Evolutionary conservation across 2,888 invertebrate species (phyloP).

Genomic region (Poecilobothrus nobilitatus): DNA sequence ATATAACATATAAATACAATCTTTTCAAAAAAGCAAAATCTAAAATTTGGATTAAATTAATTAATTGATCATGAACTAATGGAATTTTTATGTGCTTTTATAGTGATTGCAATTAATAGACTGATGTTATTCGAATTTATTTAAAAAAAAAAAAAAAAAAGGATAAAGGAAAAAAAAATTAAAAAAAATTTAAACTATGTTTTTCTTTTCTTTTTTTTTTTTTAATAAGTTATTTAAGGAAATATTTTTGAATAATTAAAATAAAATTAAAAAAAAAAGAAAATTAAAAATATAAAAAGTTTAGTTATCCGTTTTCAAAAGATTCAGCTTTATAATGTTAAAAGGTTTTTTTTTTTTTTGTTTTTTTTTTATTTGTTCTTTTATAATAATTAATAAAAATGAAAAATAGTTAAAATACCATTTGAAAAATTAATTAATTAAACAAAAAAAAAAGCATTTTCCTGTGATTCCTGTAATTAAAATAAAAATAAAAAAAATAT

Average conservation of each 20-base stretch:
- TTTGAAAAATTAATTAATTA: background rate
- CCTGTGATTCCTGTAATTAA: constrained; percentile 4
- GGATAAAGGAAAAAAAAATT: background rate
- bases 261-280: background rate
- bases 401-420: background rate
- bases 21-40: too few species aligned
- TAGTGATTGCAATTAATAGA: constrained; percentile 8
- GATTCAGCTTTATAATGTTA: too few species aligned
- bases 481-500: background rate
- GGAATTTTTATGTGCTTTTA: background rate
- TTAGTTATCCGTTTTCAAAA: background rate
- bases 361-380: background rate
- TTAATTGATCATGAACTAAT: background rate
- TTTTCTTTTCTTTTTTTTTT: background rate
- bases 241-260: background rate
- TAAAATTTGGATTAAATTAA: too few species aligned
- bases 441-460: background rate
- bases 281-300: background rate
- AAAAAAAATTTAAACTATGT: background rate
- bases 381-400: background rate
- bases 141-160: constrained; percentile 1
- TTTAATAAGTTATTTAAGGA: background rate
- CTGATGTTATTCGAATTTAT: constrained; percentile 13
- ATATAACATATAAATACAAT: too few species aligned
- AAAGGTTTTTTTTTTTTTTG: too few species aligned